phyloP scores from a whole-genome alignment of 2,113 vertebrate species.

The Megaleporinus macrocephalus region DNA sequence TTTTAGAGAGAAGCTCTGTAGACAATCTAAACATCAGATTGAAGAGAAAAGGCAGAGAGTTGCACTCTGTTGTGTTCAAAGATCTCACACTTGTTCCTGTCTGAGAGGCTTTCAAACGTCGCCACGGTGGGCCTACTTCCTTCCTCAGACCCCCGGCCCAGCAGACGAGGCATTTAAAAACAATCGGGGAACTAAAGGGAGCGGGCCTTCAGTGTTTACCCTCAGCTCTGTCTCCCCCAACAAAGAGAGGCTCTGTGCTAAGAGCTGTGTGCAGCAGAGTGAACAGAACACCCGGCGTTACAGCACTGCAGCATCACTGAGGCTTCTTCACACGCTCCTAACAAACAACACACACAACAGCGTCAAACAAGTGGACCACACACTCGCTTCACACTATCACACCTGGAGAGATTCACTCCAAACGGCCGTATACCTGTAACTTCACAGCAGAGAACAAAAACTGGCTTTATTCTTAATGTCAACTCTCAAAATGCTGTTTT shows the following conservation, averaged over 20 bases:
- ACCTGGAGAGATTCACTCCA: no score
- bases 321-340: background rate
- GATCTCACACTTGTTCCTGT: background rate
- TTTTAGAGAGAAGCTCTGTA: no score
- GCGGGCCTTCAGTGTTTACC: background rate
- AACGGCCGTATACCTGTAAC: no score
- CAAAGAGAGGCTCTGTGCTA: background rate
- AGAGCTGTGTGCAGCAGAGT: background rate
- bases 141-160: slow-evolving; percentile 12
- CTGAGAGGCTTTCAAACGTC: background rate
- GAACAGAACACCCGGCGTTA: background rate
- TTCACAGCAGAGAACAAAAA: no score
- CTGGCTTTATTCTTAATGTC: no score
- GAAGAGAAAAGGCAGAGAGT: background rate
- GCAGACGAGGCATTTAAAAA: slow-evolving; percentile 8
- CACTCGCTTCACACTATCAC: no score
- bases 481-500: no score
- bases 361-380: background rate
- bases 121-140: background rate
- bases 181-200: slow-evolving; percentile 3
- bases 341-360: background rate
- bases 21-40: no score
- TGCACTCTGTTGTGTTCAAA: background rate
- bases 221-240: background rate
- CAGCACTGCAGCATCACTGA: background rate